phyloP scores from a whole-genome alignment of 2,113 vertebrate genomes.

The Colinus virginianus region DNA sequence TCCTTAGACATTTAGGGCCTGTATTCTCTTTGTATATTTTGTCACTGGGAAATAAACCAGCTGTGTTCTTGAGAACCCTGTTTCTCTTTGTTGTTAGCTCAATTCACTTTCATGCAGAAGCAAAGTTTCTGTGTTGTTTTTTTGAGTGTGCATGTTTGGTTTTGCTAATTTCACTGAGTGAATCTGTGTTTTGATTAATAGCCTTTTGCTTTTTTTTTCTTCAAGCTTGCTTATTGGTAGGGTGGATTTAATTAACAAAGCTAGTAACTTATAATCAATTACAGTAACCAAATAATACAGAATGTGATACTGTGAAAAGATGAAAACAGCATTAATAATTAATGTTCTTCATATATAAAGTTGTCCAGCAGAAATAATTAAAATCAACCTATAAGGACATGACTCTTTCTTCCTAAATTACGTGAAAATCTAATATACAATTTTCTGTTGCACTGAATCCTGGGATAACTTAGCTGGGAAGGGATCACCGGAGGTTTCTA shows the following conservation, averaged over 20 bases:
- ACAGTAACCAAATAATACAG: slow-evolving; percentile 16
- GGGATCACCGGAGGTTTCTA: neutral
- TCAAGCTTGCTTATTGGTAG: neutral
- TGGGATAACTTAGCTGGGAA: neutral
- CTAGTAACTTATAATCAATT: neutral
- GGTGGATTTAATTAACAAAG: slow-evolving; percentile 14
- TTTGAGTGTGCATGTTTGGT: neutral
- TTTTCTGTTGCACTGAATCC: neutral
- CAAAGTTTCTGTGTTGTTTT: neutral
- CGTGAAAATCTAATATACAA: neutral
- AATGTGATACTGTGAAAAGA: neutral
- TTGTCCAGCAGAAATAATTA: neutral
- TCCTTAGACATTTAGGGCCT: slow-evolving; percentile 19
- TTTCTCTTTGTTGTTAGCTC: slow-evolving; percentile 43
- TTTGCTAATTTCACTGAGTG: neutral
- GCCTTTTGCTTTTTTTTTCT: neutral
- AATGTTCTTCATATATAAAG: neutral
- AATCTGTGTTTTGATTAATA: slow-evolving; percentile 32
- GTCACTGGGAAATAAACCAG: slow-evolving; percentile 53
- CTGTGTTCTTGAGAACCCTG: slow-evolving; percentile 37
- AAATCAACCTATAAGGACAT: neutral
- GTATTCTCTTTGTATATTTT: slow-evolving; percentile 60
- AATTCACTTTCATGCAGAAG: neutral
- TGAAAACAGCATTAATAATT: neutral
- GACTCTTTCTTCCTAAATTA: neutral